phyloP scores from a whole-genome alignment of 2,888 invertebrate genomes.

The Trypoxylon attenuatum region DNA sequence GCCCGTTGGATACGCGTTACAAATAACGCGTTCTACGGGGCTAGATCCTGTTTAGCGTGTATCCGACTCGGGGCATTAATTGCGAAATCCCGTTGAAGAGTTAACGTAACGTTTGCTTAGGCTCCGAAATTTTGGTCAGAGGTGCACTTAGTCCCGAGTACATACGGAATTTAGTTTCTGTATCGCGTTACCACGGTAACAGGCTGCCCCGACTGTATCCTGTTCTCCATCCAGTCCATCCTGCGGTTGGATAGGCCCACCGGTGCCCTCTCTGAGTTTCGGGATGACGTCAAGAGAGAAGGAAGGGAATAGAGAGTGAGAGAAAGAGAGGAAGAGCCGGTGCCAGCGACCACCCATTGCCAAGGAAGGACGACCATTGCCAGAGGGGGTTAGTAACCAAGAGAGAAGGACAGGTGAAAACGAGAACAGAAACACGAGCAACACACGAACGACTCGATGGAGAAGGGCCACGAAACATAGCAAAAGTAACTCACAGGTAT shows the following conservation, averaged over 20 bases:
- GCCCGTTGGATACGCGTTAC: neutral
- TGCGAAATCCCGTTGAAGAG: conserved; percentile 45
- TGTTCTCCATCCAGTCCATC: conserved; percentile 44
- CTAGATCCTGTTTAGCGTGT: neutral
- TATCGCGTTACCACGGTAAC: conserved; percentile 57
- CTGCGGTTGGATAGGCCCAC: conserved; percentile 51
- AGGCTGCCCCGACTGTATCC: conserved; percentile 38
- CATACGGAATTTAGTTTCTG: conserved; percentile 56
- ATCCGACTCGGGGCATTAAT: conserved; percentile 34
- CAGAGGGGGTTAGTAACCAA: neutral
- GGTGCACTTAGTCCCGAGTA: conserved; percentile 47
- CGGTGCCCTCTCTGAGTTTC: conserved; percentile 38
- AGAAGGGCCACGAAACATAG: too few relatives aligned
- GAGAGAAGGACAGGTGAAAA: conserved; percentile 2
- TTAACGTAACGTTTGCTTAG: conserved; percentile 49
- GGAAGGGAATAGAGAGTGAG: neutral
- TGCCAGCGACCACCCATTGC: too few relatives aligned
- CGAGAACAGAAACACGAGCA: too few relatives aligned
- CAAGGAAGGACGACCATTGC: neutral
- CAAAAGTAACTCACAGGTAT: too few relatives aligned
- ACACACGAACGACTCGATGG: neutral
- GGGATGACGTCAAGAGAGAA: conserved; percentile 33
- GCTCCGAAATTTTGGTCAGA: conserved; percentile 46
- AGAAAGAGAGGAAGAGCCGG: neutral
- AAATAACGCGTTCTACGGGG: neutral